Evolutionary conservation across 1,140 invertebrate species (phyloP).

Genomic region (Leptinotarsa undecemlineata): DNA sequence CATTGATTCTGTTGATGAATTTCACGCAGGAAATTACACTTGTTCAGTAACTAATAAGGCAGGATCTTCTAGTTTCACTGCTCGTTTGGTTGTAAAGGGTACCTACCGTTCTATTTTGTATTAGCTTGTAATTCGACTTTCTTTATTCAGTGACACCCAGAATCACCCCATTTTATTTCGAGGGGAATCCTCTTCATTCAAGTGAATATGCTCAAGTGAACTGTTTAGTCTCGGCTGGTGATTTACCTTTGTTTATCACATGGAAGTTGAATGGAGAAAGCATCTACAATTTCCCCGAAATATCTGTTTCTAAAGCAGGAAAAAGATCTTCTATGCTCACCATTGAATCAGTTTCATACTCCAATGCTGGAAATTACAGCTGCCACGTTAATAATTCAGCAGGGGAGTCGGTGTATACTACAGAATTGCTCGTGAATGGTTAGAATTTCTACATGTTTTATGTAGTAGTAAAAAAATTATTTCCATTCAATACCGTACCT

Average conservation of each 20-base stretch:
- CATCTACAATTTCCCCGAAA: constrained; percentile 56
- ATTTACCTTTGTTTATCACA: constrained; percentile 67
- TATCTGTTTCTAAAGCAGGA: constrained; percentile 58
- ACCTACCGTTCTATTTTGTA: constrained; percentile 46
- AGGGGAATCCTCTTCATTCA: constrained; percentile 69
- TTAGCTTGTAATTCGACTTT: not conserved
- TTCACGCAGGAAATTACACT: constrained; percentile 80
- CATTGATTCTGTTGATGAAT: constrained; percentile 73
- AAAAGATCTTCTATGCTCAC: constrained; percentile 59
- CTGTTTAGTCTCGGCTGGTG: constrained; percentile 74
- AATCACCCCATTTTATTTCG: constrained; percentile 71
- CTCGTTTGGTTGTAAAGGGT: constrained; percentile 74
- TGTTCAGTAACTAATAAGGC: constrained; percentile 74
- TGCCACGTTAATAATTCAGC: constrained; percentile 78
- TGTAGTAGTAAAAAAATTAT: too few relatives aligned
- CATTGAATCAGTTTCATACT: constrained; percentile 73
- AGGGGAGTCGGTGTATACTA: constrained; percentile 70
- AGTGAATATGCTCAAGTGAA: constrained; percentile 74
- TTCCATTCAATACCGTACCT: too few relatives aligned
- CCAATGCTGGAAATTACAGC: constrained; percentile 76
- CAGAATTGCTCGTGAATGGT: constrained; percentile 70
- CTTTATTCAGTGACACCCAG: constrained; percentile 63
- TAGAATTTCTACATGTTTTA: constrained; percentile 56
- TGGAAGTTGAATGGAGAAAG: constrained; percentile 68
- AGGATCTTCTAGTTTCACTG: constrained; percentile 66